phyloP scores from a whole-genome alignment of 2,888 invertebrate genomes.

The Gisinianus flammeolus region DNA sequence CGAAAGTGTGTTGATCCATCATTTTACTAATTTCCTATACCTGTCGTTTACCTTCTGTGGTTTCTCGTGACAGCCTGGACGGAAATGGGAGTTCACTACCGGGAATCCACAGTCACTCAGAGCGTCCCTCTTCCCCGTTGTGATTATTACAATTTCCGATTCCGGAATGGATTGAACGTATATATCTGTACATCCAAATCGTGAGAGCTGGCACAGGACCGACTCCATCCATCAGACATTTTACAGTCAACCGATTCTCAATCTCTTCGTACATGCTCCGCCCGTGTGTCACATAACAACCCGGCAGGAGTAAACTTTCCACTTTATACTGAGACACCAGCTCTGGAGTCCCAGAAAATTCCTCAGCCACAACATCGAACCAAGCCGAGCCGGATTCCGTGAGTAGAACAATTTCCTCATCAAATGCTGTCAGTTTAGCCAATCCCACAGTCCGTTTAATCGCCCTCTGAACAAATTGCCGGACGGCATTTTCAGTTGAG shows the following conservation, averaged over 20 bases:
- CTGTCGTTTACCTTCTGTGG: slow-evolving; percentile 1
- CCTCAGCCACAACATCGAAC: slow-evolving; percentile 54
- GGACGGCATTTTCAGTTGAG: slow-evolving; percentile 33
- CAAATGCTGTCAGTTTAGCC: slow-evolving; percentile 23
- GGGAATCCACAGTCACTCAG: slow-evolving; percentile 50
- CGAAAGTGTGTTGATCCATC: slow-evolving; percentile 56
- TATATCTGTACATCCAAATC: slow-evolving; percentile 47
- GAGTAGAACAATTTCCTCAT: slow-evolving; percentile 38
- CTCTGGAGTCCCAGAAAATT: slow-evolving; percentile 16
- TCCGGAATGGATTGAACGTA: slow-evolving; percentile 54
- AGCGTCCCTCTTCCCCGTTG: slow-evolving; percentile 49
- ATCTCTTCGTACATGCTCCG: slow-evolving; percentile 41
- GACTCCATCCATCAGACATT: slow-evolving; percentile 27
- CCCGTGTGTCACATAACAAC: slow-evolving; percentile 53
- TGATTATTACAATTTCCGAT: slow-evolving; percentile 43
- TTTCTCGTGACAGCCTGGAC: slow-evolving; percentile 22
- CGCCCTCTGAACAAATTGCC: slow-evolving; percentile 25
- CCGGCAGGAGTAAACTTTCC: slow-evolving; percentile 48
- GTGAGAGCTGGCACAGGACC: slow-evolving; percentile 45
- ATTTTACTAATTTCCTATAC: slow-evolving; percentile 47
- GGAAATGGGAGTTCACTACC: slow-evolving; percentile 44
- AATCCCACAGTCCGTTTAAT: slow-evolving; percentile 26
- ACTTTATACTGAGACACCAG: slow-evolving; percentile 10
- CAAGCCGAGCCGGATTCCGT: slow-evolving; percentile 53
- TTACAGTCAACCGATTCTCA: slow-evolving; percentile 39